These are phyloP conservation scores for Rhagophthalmus giganteus DNA, from an alignment of 2,888 invertebrate genomes.

Conservation along the genomic window DNA sequence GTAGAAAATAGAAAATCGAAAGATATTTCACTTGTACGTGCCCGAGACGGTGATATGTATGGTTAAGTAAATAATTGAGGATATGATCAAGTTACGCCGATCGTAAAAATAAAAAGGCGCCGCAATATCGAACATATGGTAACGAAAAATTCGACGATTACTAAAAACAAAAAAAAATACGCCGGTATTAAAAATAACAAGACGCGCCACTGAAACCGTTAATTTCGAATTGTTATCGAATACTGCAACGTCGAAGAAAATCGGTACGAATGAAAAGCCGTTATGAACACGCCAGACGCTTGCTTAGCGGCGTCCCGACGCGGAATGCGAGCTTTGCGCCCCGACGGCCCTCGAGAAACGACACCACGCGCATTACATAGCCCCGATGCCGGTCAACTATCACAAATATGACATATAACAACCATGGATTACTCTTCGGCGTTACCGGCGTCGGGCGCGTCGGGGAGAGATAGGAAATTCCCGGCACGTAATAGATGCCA, in stretches of 20 bases:
- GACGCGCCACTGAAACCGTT: no score
- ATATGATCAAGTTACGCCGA: slow-evolving; percentile 7
- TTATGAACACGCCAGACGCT: slow-evolving; percentile 14
- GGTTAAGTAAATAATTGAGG: slow-evolving; percentile 2
- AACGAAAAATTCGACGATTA: background rate
- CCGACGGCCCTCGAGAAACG: slow-evolving; percentile 26
- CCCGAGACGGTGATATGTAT: slow-evolving; percentile 8
- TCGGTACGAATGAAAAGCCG: slow-evolving; percentile 8
- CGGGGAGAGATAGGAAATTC: slow-evolving; percentile 6
- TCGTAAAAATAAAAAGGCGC: background rate
- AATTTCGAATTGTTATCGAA: no score
- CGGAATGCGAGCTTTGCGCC: slow-evolving; percentile 37
- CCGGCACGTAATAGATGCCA: slow-evolving; percentile 7
- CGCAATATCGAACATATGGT: slow-evolving; percentile 4
- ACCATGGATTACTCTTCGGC: slow-evolving; percentile 6
- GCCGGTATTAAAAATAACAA: background rate
- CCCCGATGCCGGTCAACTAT: slow-evolving; percentile 24
- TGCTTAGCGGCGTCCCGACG: slow-evolving; percentile 41
- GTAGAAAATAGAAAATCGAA: slow-evolving; percentile 1
- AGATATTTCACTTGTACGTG: slow-evolving; percentile 1
- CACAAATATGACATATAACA: slow-evolving; percentile 19
- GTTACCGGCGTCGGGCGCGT: slow-evolving; percentile 1
- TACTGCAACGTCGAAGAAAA: slow-evolving; percentile 11
- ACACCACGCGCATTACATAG: slow-evolving; percentile 29
- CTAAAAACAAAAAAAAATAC: no score